Conservation (phyloP, 1,140 invertebrate genomes). For the Bombus waltoni region DNA sequence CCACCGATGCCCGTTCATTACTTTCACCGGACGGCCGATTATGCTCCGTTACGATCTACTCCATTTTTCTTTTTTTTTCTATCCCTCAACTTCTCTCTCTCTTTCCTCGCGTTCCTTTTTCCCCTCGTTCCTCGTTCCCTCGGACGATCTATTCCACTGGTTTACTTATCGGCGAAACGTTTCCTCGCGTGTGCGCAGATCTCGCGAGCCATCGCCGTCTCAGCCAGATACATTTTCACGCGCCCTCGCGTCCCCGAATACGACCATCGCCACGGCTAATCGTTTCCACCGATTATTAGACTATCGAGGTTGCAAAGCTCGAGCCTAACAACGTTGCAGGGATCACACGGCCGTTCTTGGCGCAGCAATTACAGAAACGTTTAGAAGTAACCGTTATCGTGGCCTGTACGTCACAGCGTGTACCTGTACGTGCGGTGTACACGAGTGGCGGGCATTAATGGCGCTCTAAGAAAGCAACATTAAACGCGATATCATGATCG, state of each 20-base stretch:
- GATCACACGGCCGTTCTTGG: slow-evolving; percentile 14
- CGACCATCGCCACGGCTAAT: neutral
- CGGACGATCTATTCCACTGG: neutral
- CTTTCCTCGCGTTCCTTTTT: neutral
- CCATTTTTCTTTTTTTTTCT: neutral
- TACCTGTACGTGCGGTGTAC: neutral
- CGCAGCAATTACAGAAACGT: slow-evolving; percentile 19
- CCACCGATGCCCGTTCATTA: slow-evolving; percentile 40
- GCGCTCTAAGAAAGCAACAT: neutral
- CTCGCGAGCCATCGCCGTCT: neutral
- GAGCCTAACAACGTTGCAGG: neutral
- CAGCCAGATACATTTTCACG: neutral
- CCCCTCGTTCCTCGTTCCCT: too few species aligned
- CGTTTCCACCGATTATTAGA: slow-evolving; percentile 5
- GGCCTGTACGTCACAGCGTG: neutral
- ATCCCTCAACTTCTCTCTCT: slow-evolving; percentile 9
- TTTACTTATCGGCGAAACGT: slow-evolving; percentile 27
- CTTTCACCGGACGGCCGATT: slow-evolving; percentile 49
- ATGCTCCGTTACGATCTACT: slow-evolving; percentile 38
- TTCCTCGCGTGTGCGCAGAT: slow-evolving; percentile 20
- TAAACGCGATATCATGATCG: slow-evolving; percentile 1
- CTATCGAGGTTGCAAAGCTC: neutral
- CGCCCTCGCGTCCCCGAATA: neutral
- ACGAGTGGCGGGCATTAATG: neutral
- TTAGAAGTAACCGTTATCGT: slow-evolving; percentile 25